These are phyloP conservation scores for Drosophila ustulata DNA, from an alignment of 2,888 invertebrate genomes.

Conservation along the genomic window DNA sequence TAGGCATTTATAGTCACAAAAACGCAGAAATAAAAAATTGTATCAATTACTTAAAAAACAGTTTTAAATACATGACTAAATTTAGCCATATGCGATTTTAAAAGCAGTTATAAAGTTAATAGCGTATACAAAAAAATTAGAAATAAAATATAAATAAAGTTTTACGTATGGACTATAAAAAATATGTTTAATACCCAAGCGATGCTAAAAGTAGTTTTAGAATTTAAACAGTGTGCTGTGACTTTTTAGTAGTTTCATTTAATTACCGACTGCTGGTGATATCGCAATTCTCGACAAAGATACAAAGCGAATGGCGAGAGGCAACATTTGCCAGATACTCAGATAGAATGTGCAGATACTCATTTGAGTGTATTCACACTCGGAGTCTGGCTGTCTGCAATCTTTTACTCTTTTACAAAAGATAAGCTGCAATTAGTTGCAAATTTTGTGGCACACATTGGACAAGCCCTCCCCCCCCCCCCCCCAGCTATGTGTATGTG, in stretches of 20 bases:
- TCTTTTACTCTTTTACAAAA: conserved; percentile 35
- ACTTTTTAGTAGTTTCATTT: conserved; percentile 5
- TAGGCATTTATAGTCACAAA: no score
- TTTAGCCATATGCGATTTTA: no score
- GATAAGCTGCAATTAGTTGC: conserved; percentile 73
- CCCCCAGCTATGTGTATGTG: background rate
- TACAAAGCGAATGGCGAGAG: background rate
- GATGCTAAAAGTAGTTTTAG: background rate
- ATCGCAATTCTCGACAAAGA: conserved; percentile 2
- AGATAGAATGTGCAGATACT: conserved; percentile 8
- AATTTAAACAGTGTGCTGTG: background rate
- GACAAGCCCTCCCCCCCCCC: conserved; percentile 23
- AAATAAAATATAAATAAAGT: no score
- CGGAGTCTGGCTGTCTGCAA: conserved; percentile 15
- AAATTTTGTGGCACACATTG: conserved; percentile 65
- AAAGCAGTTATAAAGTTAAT: no score
- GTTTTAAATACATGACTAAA: no score
- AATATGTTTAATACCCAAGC: no score
- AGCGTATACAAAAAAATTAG: no score
- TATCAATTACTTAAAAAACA: no score
- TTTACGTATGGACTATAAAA: no score
- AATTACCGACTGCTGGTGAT: conserved; percentile 6
- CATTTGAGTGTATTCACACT: conserved; percentile 1
- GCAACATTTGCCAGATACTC: background rate
- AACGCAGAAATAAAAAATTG: no score